Percentiles rank a stretch among this genome's conserved stretches.
Evolutionary conservation across 2,797 vertebrate species (phyloP).

Genomic region (Paedocypris micromegethes): DNA sequence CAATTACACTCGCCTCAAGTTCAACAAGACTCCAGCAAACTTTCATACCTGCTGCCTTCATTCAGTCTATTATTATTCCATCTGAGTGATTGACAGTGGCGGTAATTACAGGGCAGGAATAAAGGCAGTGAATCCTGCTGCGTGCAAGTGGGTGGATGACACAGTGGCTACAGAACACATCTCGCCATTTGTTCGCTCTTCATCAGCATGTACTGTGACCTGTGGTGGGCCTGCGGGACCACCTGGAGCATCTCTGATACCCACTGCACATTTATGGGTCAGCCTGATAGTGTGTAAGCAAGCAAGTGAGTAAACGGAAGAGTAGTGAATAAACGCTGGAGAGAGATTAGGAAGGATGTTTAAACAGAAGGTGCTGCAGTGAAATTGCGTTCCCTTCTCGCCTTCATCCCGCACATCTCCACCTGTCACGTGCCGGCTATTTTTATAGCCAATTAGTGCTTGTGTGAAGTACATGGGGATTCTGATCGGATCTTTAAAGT

Average conservation of each 20-base stretch:
- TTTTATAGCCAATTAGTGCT: slow-evolving; percentile 12
- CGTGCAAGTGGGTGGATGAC: slow-evolving; percentile 13
- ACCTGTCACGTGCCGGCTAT: slow-evolving; percentile 22
- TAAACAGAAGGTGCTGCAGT: slow-evolving; percentile 17
- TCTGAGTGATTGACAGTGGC: slow-evolving; percentile 30
- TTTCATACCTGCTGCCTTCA: slow-evolving; percentile 15
- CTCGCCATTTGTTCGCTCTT: slow-evolving; percentile 3
- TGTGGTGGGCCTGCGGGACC: neutral
- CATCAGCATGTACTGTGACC: slow-evolving; percentile 18
- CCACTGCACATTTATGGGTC: slow-evolving; percentile 2
- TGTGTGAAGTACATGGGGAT: slow-evolving; percentile 1
- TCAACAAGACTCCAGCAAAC: slow-evolving; percentile 20
- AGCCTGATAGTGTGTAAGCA: slow-evolving; percentile 4
- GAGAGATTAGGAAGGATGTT: slow-evolving; percentile 32
- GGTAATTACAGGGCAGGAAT: slow-evolving; percentile 32
- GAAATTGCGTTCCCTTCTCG: slow-evolving; percentile 15
- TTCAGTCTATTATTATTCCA: slow-evolving; percentile 27
- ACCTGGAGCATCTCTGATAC: slow-evolving; percentile 11
- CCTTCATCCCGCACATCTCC: slow-evolving; percentile 20
- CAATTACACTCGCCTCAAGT: slow-evolving; percentile 24
- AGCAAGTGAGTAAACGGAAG: slow-evolving; percentile 18
- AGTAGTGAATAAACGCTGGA: slow-evolving; percentile 25
- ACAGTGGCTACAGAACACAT: slow-evolving; percentile 4
- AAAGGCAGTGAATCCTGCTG: slow-evolving; percentile 12
- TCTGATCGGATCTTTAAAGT: slow-evolving; percentile 7